These are phyloP conservation scores for Engraulis encrasicolus DNA, from an alignment of 2,113 vertebrate genomes.

Conservation along the genomic window DNA sequence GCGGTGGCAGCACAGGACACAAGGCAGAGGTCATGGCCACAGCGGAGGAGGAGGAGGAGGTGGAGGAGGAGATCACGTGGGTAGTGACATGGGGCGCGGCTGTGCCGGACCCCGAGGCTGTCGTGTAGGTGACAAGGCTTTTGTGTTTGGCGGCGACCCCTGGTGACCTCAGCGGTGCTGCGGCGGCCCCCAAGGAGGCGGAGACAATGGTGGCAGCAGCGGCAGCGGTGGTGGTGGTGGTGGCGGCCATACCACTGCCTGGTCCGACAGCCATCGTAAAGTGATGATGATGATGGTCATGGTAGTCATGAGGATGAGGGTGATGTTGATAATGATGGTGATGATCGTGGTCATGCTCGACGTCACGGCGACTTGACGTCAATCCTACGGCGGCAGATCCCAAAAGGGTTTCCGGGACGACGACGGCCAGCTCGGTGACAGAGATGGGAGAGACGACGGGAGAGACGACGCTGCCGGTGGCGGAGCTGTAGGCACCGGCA, in stretches of 20 bases:
- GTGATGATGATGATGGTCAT: background rate
- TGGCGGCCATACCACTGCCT: no score
- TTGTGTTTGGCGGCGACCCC: slow-evolving; percentile 60
- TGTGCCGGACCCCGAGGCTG: slow-evolving; percentile 56
- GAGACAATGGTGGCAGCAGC: no score
- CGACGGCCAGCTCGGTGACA: slow-evolving; percentile 32
- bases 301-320: background rate
- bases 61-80: slow-evolving; percentile 41
- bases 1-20: no score
- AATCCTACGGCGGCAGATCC: slow-evolving; percentile 48
- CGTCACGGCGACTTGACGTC: no score
- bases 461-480: no score
- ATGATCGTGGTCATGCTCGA: background rate
- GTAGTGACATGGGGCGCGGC: slow-evolving; percentile 54
- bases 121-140: slow-evolving; percentile 60
- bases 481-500: no score
- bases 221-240: no score
- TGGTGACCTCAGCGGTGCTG: slow-evolving; percentile 56
- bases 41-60: no score
- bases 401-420: slow-evolving; percentile 46
- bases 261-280: slow-evolving; percentile 23
- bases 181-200: no score
- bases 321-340: background rate
- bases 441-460: no score
- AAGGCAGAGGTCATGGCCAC: no score